Percentiles rank a stretch among this genome's conserved stretches.
phyloP scores from a whole-genome alignment of 1,140 invertebrate genomes.

The Drosophila biarmipes region DNA sequence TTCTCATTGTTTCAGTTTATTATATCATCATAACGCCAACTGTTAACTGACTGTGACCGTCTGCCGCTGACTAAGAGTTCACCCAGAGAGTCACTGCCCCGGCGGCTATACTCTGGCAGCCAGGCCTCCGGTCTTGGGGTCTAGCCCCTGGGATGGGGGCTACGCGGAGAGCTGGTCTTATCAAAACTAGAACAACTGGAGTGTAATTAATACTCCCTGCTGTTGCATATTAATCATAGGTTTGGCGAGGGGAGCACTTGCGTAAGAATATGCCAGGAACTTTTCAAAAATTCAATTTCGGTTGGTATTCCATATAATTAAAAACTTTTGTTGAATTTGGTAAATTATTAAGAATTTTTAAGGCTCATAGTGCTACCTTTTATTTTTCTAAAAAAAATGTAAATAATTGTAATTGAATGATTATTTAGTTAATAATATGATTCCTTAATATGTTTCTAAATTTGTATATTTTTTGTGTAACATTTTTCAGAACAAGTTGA shows the following conservation, averaged over 20 bases:
- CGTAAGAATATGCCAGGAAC: background rate
- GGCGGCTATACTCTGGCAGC: conserved; percentile 21
- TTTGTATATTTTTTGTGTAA: background rate
- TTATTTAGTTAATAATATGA: too few species aligned
- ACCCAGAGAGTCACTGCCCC: conserved; percentile 50
- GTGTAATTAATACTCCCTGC: conserved; percentile 31
- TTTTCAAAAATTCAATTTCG: background rate
- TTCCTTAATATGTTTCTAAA: too few species aligned
- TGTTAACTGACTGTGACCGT: conserved; percentile 79
- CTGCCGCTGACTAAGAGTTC: conserved; percentile 40
- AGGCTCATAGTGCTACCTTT: too few species aligned
- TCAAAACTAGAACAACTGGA: conserved; percentile 43
- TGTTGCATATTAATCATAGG: conserved; percentile 29
- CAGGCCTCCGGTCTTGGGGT: conserved; percentile 9
- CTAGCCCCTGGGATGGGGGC: conserved; percentile 6
- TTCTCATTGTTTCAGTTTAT: conserved; percentile 50
- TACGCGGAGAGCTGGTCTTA: conserved; percentile 17
- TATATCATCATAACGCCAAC: conserved; percentile 75
- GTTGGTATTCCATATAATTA: conserved; percentile 1
- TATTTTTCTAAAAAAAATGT: too few species aligned
- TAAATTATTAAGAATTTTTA: too few species aligned
- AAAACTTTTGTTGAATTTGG: too few species aligned
- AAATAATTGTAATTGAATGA: too few species aligned
- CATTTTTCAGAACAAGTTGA: too few species aligned
- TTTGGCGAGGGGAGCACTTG: background rate